These are phyloP conservation scores for Bambusicola thoracicus DNA, from an alignment of 2,113 vertebrate species.

Conservation along the genomic window DNA sequence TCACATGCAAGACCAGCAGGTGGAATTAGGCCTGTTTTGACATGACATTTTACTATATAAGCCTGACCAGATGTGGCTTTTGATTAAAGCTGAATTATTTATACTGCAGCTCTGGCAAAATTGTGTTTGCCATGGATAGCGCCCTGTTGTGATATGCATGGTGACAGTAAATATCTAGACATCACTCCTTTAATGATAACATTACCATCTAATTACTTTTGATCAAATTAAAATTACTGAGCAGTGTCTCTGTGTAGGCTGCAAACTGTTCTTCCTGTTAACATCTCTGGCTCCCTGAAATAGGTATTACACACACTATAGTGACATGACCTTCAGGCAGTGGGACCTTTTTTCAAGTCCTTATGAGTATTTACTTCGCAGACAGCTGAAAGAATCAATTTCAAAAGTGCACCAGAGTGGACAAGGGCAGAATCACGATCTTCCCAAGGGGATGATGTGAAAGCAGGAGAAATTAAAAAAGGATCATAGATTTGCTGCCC, in stretches of 20 bases:
- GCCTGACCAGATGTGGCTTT: background rate
- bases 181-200: background rate
- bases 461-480: background rate
- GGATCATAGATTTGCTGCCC: background rate
- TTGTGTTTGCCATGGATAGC: background rate
- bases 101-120: background rate
- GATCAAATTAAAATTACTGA: background rate
- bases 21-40: background rate
- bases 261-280: background rate
- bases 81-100: background rate
- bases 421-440: background rate
- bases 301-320: background rate
- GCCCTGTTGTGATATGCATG: background rate
- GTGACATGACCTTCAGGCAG: background rate
- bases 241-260: background rate
- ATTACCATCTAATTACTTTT: background rate
- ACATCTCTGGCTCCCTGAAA: background rate
- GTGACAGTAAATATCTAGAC: background rate
- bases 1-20: background rate
- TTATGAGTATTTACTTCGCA: background rate
- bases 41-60: background rate
- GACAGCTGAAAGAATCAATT: background rate
- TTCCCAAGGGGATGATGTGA: background rate
- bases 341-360: background rate
- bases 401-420: background rate